phyloP scores from a whole-genome alignment of 2,797 vertebrate genomes.

The Lepilemur septentrionalis region DNA sequence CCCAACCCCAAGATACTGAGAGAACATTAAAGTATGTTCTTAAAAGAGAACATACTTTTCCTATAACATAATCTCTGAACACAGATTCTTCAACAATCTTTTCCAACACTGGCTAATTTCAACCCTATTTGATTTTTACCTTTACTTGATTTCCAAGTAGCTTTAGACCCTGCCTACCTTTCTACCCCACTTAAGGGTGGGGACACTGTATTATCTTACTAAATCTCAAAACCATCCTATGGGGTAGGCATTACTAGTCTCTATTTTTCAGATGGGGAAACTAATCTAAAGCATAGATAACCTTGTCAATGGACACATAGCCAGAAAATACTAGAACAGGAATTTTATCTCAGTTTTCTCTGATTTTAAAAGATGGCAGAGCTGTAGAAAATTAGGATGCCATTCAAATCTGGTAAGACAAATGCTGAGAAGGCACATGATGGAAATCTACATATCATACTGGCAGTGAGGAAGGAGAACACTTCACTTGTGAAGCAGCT shows the following conservation, averaged over 20 bases:
- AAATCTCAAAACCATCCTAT: background rate
- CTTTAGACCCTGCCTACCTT: background rate
- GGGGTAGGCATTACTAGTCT: background rate
- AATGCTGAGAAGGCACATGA: background rate
- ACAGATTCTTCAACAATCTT: background rate
- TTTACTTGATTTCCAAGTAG: background rate
- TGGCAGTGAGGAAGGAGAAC: background rate
- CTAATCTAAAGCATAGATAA: background rate
- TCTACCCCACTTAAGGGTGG: background rate
- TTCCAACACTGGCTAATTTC: background rate
- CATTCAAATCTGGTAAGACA: background rate
- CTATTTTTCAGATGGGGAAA: conserved; percentile 3
- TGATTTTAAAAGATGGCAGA: conserved; percentile 2
- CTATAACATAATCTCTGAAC: background rate
- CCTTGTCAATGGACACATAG: background rate
- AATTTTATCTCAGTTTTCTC: background rate
- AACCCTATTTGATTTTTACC: background rate
- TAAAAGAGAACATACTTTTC: background rate
- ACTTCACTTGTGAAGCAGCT: background rate
- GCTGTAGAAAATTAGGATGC: background rate
- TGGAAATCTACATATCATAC: background rate
- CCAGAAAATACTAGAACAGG: background rate
- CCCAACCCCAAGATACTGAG: background rate
- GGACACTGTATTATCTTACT: background rate
- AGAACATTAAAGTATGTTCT: background rate